Conservation (phyloP, 2,797 vertebrate genomes). For the Sus cebifrons region DNA sequence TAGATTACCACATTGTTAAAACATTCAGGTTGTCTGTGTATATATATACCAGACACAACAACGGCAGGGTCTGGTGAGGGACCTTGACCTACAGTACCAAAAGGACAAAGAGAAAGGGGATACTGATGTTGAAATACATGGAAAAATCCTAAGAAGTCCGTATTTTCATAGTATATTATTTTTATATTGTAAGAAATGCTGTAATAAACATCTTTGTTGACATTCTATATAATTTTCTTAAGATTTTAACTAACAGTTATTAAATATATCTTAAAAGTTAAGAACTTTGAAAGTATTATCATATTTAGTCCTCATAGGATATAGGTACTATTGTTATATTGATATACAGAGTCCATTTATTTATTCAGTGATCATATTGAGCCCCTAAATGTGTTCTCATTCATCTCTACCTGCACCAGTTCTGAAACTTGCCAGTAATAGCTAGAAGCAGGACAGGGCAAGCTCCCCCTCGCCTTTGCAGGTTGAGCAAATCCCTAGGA, state of each 20-base stretch:
- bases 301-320: background rate
- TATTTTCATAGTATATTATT: background rate
- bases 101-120: background rate
- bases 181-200: slow-evolving; percentile 37
- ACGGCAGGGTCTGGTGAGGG: background rate
- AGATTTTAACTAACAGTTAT: slow-evolving; percentile 14
- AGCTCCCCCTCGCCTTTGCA: background rate
- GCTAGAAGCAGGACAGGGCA: background rate
- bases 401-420: background rate
- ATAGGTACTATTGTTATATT: background rate
- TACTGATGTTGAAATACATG: background rate
- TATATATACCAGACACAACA: background rate
- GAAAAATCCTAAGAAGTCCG: background rate
- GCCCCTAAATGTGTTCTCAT: background rate
- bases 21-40: background rate
- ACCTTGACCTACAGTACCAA: background rate
- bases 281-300: background rate
- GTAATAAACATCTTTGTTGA: slow-evolving; percentile 8
- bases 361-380: background rate
- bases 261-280: background rate
- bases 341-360: background rate
- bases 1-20: background rate
- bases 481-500: background rate
- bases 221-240: slow-evolving; percentile 29
- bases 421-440: background rate